Evolutionary conservation across 2,797 vertebrate species (phyloP).

Genomic region (Adrianichthys oophorus): DNA sequence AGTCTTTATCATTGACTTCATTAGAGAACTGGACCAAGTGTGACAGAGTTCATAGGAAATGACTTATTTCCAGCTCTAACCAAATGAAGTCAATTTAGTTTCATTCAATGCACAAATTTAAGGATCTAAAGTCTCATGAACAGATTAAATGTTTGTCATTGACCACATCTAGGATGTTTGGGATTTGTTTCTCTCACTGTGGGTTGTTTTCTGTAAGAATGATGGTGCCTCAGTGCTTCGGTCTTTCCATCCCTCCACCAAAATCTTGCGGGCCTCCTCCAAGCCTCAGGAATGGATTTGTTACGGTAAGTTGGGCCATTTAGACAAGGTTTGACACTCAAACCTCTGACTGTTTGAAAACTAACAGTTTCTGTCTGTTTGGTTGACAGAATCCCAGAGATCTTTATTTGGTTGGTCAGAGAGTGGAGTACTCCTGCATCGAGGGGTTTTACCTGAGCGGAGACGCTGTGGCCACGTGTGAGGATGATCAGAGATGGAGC

Average conservation of each 20-base stretch:
- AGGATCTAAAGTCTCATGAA: too few relatives aligned
- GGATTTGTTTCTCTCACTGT: too few relatives aligned
- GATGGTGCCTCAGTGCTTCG: conserved; percentile 92
- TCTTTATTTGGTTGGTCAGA: conserved; percentile 81
- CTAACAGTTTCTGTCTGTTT: not conserved
- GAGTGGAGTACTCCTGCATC: conserved; percentile 82
- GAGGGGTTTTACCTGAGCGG: conserved; percentile 80
- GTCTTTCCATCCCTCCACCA: conserved; percentile 76
- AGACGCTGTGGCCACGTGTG: conserved; percentile 78
- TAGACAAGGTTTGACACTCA: not conserved
- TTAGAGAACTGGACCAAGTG: too few relatives aligned
- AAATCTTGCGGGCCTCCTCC: conserved; percentile 84
- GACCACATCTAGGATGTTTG: too few relatives aligned
- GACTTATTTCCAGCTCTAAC: too few relatives aligned
- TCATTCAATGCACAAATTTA: too few relatives aligned
- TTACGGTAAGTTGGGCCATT: conserved; percentile 77
- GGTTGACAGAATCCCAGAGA: conserved; percentile 76
- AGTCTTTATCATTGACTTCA: too few relatives aligned
- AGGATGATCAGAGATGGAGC: conserved; percentile 79
- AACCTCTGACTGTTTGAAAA: not conserved
- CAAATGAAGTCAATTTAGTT: too few relatives aligned
- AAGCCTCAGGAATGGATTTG: conserved; percentile 83
- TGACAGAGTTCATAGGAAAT: too few relatives aligned
- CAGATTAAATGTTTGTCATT: too few relatives aligned
- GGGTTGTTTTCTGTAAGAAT: conserved; percentile 62